phyloP scores from a whole-genome alignment of 2,113 vertebrate genomes.

The Eptesicus fuscus region DNA sequence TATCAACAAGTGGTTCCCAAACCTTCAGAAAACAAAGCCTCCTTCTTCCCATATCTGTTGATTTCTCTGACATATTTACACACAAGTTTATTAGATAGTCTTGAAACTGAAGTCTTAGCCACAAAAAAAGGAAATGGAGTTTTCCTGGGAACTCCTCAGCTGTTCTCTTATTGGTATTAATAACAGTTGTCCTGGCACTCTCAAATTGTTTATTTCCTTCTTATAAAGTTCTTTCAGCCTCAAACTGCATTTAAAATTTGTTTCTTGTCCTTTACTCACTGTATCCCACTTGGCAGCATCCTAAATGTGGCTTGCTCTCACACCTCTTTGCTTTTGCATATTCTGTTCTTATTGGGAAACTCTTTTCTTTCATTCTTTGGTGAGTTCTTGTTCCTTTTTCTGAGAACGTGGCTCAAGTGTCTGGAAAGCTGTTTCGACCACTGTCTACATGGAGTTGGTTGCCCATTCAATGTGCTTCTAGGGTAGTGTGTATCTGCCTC shows the following conservation, averaged over 20 bases:
- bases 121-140: background rate
- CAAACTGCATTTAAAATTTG: background rate
- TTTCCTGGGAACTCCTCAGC: background rate
- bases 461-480: background rate
- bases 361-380: background rate
- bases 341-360: background rate
- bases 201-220: background rate
- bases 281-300: background rate
- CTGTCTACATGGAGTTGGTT: background rate
- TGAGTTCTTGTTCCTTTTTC: background rate
- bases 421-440: background rate
- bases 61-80: background rate
- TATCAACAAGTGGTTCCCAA: background rate
- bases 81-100: background rate
- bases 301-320: background rate
- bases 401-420: background rate
- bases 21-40: background rate
- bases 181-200: background rate
- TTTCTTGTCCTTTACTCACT: background rate
- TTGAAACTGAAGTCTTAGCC: background rate
- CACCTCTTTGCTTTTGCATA: background rate
- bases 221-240: background rate
- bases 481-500: background rate
- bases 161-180: background rate
- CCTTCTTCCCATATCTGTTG: background rate